phyloP scores from a whole-genome alignment of 2,113 vertebrate species.

The Blennius ocellaris region DNA sequence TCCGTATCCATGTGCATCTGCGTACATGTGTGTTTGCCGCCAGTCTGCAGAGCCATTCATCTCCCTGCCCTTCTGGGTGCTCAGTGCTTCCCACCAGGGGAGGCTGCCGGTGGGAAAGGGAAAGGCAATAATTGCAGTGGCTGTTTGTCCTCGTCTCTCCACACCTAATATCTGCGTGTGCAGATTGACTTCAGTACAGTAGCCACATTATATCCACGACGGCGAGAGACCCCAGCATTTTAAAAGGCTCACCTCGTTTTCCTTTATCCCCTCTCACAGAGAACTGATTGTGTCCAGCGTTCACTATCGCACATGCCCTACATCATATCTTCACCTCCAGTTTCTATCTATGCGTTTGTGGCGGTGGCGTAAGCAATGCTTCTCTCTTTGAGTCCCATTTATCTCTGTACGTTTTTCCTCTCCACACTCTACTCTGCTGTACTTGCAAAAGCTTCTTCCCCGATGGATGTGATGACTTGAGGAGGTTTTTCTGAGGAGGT shows the following conservation, averaged over 20 bases:
- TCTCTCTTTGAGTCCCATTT: background rate
- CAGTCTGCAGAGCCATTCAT: slow-evolving; percentile 66
- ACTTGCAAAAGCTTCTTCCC: slow-evolving; percentile 18
- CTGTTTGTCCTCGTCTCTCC: slow-evolving; percentile 58
- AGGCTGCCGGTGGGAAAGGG: slow-evolving; percentile 49
- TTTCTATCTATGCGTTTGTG: slow-evolving; percentile 17
- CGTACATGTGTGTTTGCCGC: slow-evolving; percentile 59
- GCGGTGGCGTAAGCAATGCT: background rate
- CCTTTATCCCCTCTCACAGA: slow-evolving; percentile 39
- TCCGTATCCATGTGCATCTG: slow-evolving; percentile 55
- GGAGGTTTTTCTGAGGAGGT: background rate
- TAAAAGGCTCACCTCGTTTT: slow-evolving; percentile 29
- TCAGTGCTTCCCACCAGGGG: slow-evolving; percentile 54
- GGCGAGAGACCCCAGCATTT: slow-evolving; percentile 38
- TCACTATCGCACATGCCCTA: slow-evolving; percentile 35
- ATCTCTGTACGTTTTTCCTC: background rate
- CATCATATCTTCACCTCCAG: slow-evolving; percentile 30
- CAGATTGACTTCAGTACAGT: slow-evolving; percentile 51
- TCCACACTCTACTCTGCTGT: background rate
- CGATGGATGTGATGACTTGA: background rate
- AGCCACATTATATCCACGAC: slow-evolving; percentile 15
- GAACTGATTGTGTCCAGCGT: slow-evolving; percentile 45
- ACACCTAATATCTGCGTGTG: slow-evolving; percentile 22
- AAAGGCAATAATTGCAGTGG: slow-evolving; percentile 60
- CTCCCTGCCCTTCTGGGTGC: slow-evolving; percentile 35